A percentile compares a stretch with the other conserved stretches of the same genome.
phyloP scores from a whole-genome alignment of 2,888 invertebrate species.

The Dioctria linearis region DNA sequence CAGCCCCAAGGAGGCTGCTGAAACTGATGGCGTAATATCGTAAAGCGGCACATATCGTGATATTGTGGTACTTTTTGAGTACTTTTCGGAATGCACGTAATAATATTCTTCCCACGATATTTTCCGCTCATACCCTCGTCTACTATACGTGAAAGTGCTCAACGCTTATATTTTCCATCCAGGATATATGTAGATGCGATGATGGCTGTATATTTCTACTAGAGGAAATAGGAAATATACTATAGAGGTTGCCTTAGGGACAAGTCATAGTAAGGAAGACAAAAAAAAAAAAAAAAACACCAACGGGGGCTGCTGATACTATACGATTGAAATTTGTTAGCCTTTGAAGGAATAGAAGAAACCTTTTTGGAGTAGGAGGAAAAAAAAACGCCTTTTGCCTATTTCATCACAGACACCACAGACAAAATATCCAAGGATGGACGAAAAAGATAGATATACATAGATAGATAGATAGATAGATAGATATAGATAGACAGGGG shows the following conservation, averaged over 20 bases:
- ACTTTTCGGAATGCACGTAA: constrained; percentile 25
- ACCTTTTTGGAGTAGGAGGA: constrained; percentile 6
- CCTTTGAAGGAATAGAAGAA: constrained; percentile 14
- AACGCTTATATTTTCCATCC: constrained; percentile 1
- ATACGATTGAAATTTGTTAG: constrained; percentile 39
- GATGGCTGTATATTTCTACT: not conserved
- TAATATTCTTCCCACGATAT: constrained; percentile 14
- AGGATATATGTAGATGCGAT: no score
- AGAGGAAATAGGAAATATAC: constrained; percentile 13
- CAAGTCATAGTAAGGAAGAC: not conserved
- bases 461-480: not conserved
- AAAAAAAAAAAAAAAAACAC: no score
- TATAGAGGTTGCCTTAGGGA: not conserved
- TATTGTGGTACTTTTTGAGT: constrained; percentile 25
- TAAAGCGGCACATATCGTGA: constrained; percentile 33
- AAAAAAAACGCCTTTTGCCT: constrained; percentile 13
- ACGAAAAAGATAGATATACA: not conserved
- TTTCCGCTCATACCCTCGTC: not conserved
- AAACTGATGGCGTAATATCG: constrained; percentile 28
- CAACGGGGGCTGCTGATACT: constrained; percentile 7
- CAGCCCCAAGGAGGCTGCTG: not conserved
- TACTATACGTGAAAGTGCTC: constrained; percentile 1
- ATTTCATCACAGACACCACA: not conserved
- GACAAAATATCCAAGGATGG: not conserved
- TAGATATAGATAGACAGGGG: constrained; percentile 10